These are phyloP conservation scores for Carterocephalus palaemon DNA, from an alignment of 2,888 invertebrate genomes.

Conservation along the genomic window DNA sequence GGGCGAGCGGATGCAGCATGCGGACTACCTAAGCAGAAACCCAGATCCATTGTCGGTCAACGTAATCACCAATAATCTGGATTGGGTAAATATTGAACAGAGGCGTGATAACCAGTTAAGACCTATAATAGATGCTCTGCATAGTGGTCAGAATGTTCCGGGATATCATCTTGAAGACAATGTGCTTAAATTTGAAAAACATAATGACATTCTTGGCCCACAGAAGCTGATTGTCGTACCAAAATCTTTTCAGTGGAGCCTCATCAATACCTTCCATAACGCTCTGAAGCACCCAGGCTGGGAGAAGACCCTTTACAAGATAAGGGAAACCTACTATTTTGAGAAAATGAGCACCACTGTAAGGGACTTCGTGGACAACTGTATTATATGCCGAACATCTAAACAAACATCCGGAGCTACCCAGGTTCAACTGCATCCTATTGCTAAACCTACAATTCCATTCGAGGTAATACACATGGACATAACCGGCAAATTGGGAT, in stretches of 20 bases:
- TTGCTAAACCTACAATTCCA: conserved; percentile 35
- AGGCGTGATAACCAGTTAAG: too few species aligned
- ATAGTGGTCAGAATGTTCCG: too few species aligned
- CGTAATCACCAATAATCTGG: too few species aligned
- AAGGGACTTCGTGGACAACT: conserved; percentile 41
- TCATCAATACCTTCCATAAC: conserved; percentile 37
- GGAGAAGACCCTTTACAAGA: conserved; percentile 36
- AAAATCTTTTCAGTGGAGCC: conserved; percentile 34
- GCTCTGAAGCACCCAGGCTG: conserved; percentile 34
- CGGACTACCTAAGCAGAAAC: conserved; percentile 35
- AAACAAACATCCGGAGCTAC: conserved; percentile 38
- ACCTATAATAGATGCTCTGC: too few species aligned
- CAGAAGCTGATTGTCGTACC: conserved; percentile 34
- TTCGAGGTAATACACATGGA: conserved; percentile 43
- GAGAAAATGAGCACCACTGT: conserved; percentile 37
- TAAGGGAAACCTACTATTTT: conserved; percentile 42
- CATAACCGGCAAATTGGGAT: conserved; percentile 34
- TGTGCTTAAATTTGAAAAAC: too few species aligned
- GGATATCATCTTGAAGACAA: too few species aligned
- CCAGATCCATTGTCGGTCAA: too few species aligned
- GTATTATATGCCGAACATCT: conserved; percentile 40
- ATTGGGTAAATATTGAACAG: too few species aligned
- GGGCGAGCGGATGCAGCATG: conserved; percentile 27
- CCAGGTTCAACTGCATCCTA: conserved; percentile 40
- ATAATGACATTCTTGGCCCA: conserved; percentile 25